Evolutionary conservation across 2,113 vertebrate species (phyloP).

Genomic region (Stegostoma tigrinum): DNA sequence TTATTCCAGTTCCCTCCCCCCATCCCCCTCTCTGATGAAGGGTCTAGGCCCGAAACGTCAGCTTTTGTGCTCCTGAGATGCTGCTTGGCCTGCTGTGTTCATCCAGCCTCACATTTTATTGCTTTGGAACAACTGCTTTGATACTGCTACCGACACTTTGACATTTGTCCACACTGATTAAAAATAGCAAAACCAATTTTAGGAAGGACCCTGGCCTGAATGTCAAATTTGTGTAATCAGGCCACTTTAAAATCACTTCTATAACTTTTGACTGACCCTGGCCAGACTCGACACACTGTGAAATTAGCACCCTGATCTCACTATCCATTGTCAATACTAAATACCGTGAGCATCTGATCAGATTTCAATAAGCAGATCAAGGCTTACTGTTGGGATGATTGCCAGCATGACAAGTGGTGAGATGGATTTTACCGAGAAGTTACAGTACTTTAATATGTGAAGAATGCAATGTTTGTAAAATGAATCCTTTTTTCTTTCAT

Average conservation of each 20-base stretch:
- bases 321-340: not conserved
- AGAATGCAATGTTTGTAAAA: not conserved
- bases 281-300: not conserved
- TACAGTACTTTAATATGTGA: not conserved
- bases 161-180: not conserved
- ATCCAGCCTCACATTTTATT: too few species aligned
- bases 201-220: not conserved
- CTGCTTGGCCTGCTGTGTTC: too few species aligned
- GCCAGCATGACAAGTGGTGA: not conserved
- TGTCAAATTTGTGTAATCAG: not conserved
- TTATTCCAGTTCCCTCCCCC: too few species aligned
- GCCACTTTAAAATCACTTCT: not conserved
- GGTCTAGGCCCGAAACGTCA: too few species aligned
- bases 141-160: not conserved
- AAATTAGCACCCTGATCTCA: not conserved
- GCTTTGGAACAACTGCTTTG: not conserved
- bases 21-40: too few species aligned
- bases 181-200: not conserved
- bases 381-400: not conserved
- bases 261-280: not conserved
- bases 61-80: too few species aligned
- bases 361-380: not conserved
- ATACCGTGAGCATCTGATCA: not conserved
- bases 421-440: not conserved
- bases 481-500: not conserved